phyloP scores from a whole-genome alignment of 2,113 vertebrate species.

The Mormyrus iriodes region DNA sequence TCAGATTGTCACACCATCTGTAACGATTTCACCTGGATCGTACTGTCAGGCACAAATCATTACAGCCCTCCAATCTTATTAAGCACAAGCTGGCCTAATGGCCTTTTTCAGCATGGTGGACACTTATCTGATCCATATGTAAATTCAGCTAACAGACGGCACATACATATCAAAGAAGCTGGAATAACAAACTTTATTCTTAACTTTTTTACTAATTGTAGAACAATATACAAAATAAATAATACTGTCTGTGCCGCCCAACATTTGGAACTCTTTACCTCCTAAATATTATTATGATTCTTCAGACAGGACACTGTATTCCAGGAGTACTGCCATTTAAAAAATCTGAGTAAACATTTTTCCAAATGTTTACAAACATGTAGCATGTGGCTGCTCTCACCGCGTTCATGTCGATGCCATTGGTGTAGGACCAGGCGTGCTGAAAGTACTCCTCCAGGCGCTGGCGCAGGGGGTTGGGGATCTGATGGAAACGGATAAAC shows the following conservation, averaged over 20 bases:
- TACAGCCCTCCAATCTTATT: not conserved
- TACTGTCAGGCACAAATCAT: not conserved
- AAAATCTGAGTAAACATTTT: not conserved
- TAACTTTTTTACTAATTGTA: not conserved
- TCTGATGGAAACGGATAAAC: constrained; percentile 71
- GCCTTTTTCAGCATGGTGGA: not conserved
- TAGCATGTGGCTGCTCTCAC: constrained; percentile 42
- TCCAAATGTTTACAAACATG: too few relatives aligned
- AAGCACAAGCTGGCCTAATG: not conserved
- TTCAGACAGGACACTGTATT: not conserved
- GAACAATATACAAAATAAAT: not conserved
- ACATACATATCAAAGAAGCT: not conserved
- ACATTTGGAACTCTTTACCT: not conserved
- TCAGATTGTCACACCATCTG: not conserved
- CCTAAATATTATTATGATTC: not conserved
- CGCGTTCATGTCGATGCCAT: constrained; percentile 71
- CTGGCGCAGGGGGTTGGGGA: constrained; percentile 67
- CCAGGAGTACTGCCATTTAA: not conserved
- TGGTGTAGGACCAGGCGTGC: constrained; percentile 69
- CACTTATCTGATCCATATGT: not conserved
- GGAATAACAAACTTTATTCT: not conserved
- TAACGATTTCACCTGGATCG: not conserved
- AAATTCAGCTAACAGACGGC: not conserved
- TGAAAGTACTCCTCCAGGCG: constrained; percentile 70
- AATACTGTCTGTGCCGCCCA: not conserved